A percentile compares a stretch with the other conserved stretches of the same genome.
phyloP scores from a whole-genome alignment of 2,113 vertebrate species.

The Scomber colias region DNA sequence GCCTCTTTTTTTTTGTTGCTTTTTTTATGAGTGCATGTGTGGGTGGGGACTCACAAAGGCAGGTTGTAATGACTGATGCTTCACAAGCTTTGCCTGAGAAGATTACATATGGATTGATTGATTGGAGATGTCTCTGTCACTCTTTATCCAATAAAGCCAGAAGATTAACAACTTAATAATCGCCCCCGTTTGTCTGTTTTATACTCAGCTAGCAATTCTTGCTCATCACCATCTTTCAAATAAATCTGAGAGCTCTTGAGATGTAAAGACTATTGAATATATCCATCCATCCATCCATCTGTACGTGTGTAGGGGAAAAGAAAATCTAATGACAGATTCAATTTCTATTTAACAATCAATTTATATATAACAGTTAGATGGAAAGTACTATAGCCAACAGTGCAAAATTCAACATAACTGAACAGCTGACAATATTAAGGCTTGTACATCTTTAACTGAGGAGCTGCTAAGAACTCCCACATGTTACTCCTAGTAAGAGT shows the following conservation, averaged over 20 bases:
- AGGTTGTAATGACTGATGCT: constrained; percentile 59
- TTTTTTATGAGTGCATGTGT: neutral
- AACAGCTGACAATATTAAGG: neutral
- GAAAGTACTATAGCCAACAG: neutral
- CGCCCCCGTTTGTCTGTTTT: constrained; percentile 43
- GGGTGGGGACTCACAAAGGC: constrained; percentile 9
- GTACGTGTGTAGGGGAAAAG: neutral
- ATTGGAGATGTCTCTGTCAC: constrained; percentile 58
- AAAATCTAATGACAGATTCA: constrained; percentile 2
- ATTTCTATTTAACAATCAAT: neutral
- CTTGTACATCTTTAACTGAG: neutral
- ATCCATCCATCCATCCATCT: constrained; percentile 8
- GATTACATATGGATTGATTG: constrained; percentile 70
- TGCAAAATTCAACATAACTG: neutral
- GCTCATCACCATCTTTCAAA: constrained; percentile 20
- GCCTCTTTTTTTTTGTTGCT: neutral
- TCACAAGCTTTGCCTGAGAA: constrained; percentile 49
- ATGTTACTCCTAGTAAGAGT: neutral
- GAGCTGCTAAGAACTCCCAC: neutral
- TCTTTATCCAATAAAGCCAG: constrained; percentile 55
- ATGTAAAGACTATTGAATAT: constrained; percentile 1
- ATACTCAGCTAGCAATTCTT: constrained; percentile 21
- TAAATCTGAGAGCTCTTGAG: constrained; percentile 7
- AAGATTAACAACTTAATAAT: constrained; percentile 61
- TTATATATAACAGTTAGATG: constrained; percentile 4